A percentile compares a stretch with the other conserved stretches of the same genome.
Evolutionary conservation across 1,140 invertebrate genomes (phyloP).

Genomic region (Heliconius melpomene): DNA sequence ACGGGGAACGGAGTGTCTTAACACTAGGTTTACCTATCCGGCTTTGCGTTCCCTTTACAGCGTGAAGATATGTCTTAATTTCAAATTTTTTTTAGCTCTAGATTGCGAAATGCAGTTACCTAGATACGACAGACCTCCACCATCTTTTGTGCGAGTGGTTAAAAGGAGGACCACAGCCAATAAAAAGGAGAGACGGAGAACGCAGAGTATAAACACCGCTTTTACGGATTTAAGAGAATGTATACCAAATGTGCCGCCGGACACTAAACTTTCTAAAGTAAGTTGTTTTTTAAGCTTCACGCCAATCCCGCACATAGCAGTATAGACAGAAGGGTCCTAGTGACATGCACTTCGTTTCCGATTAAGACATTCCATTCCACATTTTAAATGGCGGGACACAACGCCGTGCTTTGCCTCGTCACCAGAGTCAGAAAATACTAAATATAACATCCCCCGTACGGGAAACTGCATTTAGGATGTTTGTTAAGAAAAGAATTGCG

Average conservation of each 20-base stretch:
- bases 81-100: conserved; percentile 43
- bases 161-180: conserved; percentile 92
- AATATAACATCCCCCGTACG: no score
- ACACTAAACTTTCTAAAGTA: conserved; percentile 95
- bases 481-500: no score
- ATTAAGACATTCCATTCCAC: no score
- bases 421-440: no score
- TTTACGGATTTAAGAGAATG: conserved; percentile 95
- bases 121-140: conserved; percentile 62
- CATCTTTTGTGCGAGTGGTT: conserved; percentile 83
- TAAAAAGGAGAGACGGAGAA: conserved; percentile 95
- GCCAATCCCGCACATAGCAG: background rate
- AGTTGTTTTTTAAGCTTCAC: conserved; percentile 33
- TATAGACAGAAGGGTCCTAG: no score
- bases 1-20: no score
- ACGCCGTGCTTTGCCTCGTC: no score
- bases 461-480: no score
- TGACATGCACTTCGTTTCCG: no score
- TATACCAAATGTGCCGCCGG: conserved; percentile 97
- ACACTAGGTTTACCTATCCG: no score
- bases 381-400: background rate
- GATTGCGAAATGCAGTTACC: conserved; percentile 71
- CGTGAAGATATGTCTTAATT: background rate
- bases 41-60: no score
- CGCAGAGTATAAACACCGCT: conserved; percentile 97